A percentile compares a stretch with the other conserved stretches of the same genome.
phyloP scores from a whole-genome alignment of 2,888 invertebrate species.

The Tanytarsus gracilentus region DNA sequence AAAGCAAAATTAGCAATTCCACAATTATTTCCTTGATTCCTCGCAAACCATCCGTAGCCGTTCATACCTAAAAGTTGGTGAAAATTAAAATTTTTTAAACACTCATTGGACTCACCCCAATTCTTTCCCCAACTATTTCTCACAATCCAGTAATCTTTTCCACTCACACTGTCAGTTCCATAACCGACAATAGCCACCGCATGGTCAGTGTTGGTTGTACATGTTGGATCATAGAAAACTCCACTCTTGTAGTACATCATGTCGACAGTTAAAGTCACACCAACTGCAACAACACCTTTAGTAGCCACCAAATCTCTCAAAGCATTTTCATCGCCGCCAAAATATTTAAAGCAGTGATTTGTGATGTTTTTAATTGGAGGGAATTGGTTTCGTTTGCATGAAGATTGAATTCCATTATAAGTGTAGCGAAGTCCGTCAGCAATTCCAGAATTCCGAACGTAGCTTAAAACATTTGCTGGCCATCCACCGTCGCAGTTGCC shows the following conservation, averaged over 20 bases:
- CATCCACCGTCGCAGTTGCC: neutral
- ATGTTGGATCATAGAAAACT: neutral
- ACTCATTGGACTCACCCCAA: neutral
- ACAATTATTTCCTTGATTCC: neutral
- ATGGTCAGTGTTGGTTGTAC: neutral
- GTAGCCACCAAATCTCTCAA: neutral
- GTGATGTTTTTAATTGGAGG: neutral
- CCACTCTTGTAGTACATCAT: neutral
- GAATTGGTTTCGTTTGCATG: neutral
- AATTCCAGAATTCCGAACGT: neutral
- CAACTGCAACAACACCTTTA: neutral
- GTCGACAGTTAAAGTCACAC: neutral
- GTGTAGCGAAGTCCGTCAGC: neutral
- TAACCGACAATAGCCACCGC: conserved; percentile 2
- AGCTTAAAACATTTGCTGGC: neutral
- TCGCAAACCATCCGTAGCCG: neutral
- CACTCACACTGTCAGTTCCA: neutral
- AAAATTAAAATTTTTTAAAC: neutral
- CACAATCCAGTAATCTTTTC: neutral
- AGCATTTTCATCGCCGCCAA: neutral
- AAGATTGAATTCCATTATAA: neutral
- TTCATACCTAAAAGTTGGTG: neutral
- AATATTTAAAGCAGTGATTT: neutral
- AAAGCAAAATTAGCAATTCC: neutral
- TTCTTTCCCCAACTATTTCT: neutral